Evolutionary conservation across 2,888 invertebrate species (phyloP), one percentile per base, ranked within the genome.

Genomic region (Ypsolopha sequella): DNA sequence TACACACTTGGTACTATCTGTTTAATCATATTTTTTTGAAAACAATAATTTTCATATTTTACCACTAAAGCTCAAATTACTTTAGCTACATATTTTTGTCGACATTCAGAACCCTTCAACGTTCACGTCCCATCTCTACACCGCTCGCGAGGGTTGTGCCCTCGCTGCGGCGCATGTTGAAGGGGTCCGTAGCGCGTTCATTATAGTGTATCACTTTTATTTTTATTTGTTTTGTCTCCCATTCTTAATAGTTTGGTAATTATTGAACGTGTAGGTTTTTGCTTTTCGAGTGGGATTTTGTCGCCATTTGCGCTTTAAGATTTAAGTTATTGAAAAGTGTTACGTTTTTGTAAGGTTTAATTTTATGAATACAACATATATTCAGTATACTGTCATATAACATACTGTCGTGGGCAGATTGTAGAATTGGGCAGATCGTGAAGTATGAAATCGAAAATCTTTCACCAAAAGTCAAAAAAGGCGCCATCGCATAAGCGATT

Each of bases 191-290:
- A 57, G 60, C 36, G 60, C 73, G 76, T 79, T 80, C 78, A 80
- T 80, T 74, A 73, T 70, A 65, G 66, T 67, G 65, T 70, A 67
- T 66, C 72, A 47, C 72, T 66, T 77, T 76, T 80, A 79, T 79
- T 81, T 80, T 80, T 81, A 79, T 79, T 76, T 74, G 73, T 72
- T 71, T 70, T 65, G 61, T 64, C 66, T 69, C 63, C 66, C 69
- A 64, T 70, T 73, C 73, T 80, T 46, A 78, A 81, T 81, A 76
- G 76, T 65, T 67, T 66, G 62, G 73, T 80, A 80, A 80, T 80
- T 76, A 76, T 73, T 68, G 64, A 53, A 57, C 58, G 54, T 24
- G 24, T 24, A 2, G 38, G 38, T 43, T 14, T 11, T n/a, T n/a
- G 11, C 14, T 24, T 24, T 24, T 36, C 11, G 14, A 48, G 48